These are phyloP conservation scores for Liodrosophila aerea DNA, from an alignment of 2,888 invertebrate species.

Conservation along the genomic window DNA sequence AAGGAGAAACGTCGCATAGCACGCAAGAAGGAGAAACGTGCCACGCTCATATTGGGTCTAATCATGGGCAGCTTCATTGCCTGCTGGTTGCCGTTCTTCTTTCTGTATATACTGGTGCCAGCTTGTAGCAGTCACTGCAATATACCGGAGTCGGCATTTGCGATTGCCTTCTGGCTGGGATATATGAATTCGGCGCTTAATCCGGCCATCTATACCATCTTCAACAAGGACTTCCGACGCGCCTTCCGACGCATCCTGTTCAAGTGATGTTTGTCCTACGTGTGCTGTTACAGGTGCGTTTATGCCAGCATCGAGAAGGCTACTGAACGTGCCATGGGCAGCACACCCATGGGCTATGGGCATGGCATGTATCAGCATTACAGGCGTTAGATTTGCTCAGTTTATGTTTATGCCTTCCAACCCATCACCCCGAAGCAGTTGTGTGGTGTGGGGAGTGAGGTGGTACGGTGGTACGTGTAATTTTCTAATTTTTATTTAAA, in stretches of 20 bases:
- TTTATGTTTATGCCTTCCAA: slow-evolving; percentile 12
- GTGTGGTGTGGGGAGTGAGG: too few species aligned
- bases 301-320: slow-evolving; percentile 83
- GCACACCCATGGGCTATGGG: slow-evolving; percentile 82
- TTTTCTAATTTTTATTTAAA: too few species aligned
- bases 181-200: slow-evolving; percentile 98
- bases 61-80: slow-evolving; percentile 99
- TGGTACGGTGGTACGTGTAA: not conserved
- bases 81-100: slow-evolving; percentile 99
- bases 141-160: slow-evolving; percentile 92
- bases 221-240: slow-evolving; percentile 98
- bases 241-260: slow-evolving; percentile 97
- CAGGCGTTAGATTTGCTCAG: slow-evolving; percentile 80
- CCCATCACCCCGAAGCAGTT: not conserved
- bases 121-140: slow-evolving; percentile 87
- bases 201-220: slow-evolving; percentile 97
- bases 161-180: slow-evolving; percentile 97
- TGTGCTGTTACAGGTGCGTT: slow-evolving; percentile 91
- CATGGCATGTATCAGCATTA: slow-evolving; percentile 81
- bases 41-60: slow-evolving; percentile 96
- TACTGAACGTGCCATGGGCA: slow-evolving; percentile 83
- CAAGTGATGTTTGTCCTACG: slow-evolving; percentile 95
- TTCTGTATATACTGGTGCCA: slow-evolving; percentile 93
- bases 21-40: slow-evolving; percentile 97
- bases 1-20: slow-evolving; percentile 96